Percentiles rank a stretch among this genome's conserved stretches.
Evolutionary conservation across 92 coral and sea anemone species (phyloP).

Genomic region (Hydrozoanthus gracilis): DNA sequence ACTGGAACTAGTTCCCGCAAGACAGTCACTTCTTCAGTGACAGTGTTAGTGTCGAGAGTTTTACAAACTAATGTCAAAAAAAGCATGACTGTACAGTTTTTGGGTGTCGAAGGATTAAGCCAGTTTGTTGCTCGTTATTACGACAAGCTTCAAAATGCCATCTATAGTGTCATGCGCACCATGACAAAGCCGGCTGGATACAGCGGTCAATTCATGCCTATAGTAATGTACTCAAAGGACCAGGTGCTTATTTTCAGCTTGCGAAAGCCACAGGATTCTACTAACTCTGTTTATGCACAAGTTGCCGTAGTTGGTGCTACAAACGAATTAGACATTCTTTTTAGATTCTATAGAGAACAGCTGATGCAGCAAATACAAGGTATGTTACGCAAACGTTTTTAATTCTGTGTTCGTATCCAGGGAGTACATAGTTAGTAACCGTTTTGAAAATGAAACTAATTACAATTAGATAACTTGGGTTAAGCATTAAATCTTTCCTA

Average conservation of each 20-base stretch:
- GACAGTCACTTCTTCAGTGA: slow-evolving; percentile 63
- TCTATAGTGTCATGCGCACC: neutral
- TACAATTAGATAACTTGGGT: no score
- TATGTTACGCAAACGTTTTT: neutral
- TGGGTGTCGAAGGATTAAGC: slow-evolving; percentile 63
- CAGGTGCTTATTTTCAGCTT: slow-evolving; percentile 34
- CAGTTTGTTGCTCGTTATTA: slow-evolving; percentile 77
- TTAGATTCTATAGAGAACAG: neutral
- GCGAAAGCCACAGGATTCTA: slow-evolving; percentile 11
- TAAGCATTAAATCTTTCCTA: no score
- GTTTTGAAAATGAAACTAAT: no score
- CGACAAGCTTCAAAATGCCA: neutral
- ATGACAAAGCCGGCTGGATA: slow-evolving; percentile 2
- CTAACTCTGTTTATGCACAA: slow-evolving; percentile 33
- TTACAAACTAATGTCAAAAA: slow-evolving; percentile 65
- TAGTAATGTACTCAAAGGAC: neutral
- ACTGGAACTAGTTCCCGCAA: slow-evolving; percentile 56
- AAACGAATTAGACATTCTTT: slow-evolving; percentile 12
- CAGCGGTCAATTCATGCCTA: slow-evolving; percentile 10
- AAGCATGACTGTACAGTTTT: slow-evolving; percentile 78
- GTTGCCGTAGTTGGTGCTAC: neutral
- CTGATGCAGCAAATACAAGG: slow-evolving; percentile 12
- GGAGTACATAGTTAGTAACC: neutral
- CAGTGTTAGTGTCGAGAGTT: slow-evolving; percentile 70
- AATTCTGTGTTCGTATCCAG: neutral